A percentile compares a stretch with the other conserved stretches of the same genome.
These are phyloP conservation scores for Gymnoscopelus microlampas DNA, from an alignment of 2,797 vertebrate species.

Conservation along the genomic window DNA sequence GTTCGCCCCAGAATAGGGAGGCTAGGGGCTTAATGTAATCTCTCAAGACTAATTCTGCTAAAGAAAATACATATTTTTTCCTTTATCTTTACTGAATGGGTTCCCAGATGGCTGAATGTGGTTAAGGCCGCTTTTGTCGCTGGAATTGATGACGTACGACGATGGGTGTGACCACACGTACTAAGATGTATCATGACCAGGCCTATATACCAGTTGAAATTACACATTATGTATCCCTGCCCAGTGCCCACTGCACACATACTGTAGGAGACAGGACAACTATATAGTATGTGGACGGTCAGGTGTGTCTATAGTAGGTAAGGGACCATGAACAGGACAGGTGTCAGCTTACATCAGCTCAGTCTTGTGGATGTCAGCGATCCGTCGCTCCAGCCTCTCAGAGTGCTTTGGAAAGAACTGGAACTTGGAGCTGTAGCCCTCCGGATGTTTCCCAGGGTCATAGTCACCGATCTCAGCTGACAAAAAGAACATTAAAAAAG, in stretches of 20 bases:
- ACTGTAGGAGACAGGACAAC: neutral
- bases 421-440: slow-evolving; percentile 99
- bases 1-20: too few relatives aligned
- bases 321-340: slow-evolving; percentile 21
- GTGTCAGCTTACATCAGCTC: slow-evolving; percentile 89
- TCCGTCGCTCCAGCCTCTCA: slow-evolving; percentile 94
- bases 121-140: too few relatives aligned
- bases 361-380: slow-evolving; percentile 95
- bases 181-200: too few relatives aligned
- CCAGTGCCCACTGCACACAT: too few relatives aligned
- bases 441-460: slow-evolving; percentile 96
- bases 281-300: neutral
- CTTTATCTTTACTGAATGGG: too few relatives aligned
- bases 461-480: slow-evolving; percentile 97
- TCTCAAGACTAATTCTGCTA: too few relatives aligned
- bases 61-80: too few relatives aligned
- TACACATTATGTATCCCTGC: neutral
- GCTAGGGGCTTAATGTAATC: too few relatives aligned
- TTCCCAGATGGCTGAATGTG: too few relatives aligned
- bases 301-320: neutral
- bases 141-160: too few relatives aligned
- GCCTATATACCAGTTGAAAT: too few relatives aligned
- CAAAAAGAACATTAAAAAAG: neutral
- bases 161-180: too few relatives aligned
- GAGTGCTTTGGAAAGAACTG: slow-evolving; percentile 99